These are phyloP conservation scores for Macrophya annulata DNA, from an alignment of 2,888 invertebrate genomes.

Conservation along the genomic window DNA sequence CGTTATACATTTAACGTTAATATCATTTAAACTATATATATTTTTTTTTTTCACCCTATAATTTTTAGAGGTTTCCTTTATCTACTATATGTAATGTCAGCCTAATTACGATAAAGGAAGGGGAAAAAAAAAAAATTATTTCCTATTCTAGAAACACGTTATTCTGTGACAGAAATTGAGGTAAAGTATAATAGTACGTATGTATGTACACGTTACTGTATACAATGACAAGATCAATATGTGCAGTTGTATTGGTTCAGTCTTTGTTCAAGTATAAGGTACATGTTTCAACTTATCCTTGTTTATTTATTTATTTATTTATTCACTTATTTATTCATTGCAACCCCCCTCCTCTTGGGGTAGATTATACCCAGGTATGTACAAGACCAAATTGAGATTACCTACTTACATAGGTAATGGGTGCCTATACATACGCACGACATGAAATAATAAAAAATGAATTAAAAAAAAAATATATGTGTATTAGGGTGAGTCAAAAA, in stretches of 20 bases:
- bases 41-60: no score
- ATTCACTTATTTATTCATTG: conserved; percentile 11
- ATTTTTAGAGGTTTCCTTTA: no score
- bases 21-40: no score
- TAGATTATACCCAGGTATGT: not conserved
- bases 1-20: no score
- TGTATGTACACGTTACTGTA: no score
- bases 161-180: not conserved
- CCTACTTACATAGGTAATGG: not conserved
- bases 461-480: not conserved
- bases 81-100: not conserved
- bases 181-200: no score
- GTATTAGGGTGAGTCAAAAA: no score
- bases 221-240: conserved; percentile 16
- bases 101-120: not conserved
- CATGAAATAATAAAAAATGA: not conserved
- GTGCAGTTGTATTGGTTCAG: conserved; percentile 6
- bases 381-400: not conserved
- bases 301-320: conserved; percentile 3
- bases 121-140: no score
- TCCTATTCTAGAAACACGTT: not conserved
- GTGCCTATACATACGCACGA: not conserved
- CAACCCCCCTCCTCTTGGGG: no score
- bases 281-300: not conserved
- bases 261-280: not conserved